These are phyloP conservation scores for Rhopalosiphum maidis DNA, from an alignment of 1,140 invertebrate species.

Conservation along the genomic window DNA sequence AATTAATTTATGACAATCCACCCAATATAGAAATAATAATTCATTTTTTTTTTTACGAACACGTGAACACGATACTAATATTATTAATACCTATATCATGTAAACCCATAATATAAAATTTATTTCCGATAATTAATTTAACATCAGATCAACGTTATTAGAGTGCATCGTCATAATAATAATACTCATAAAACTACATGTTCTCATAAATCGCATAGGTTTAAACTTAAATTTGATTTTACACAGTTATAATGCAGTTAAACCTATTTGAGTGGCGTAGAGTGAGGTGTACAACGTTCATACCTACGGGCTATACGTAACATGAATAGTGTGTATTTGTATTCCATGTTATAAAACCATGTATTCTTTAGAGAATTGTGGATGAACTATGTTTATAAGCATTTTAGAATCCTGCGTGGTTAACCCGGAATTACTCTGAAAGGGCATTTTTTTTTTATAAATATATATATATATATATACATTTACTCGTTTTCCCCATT, in stretches of 20 bases:
- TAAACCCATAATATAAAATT: no score
- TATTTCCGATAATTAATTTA: no score
- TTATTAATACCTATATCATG: no score
- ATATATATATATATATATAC: neutral
- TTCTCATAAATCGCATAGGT: neutral
- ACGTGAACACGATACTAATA: no score
- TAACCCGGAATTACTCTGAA: neutral
- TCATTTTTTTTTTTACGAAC: no score
- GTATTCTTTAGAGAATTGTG: neutral
- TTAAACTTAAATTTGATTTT: neutral
- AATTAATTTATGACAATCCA: no score
- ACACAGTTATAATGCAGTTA: neutral
- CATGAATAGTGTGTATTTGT: neutral
- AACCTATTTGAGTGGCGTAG: neutral
- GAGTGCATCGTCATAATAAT: neutral
- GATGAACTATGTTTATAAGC: conserved; percentile 3
- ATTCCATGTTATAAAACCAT: neutral
- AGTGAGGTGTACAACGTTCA: no score
- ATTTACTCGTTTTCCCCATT: neutral
- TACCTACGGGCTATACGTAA: neutral
- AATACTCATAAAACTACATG: neutral
- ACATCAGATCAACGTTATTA: neutral
- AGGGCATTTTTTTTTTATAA: neutral
- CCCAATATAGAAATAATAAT: no score
- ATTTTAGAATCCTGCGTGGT: neutral